Evolutionary conservation across 2,113 vertebrate species (phyloP).

Genomic region (Struthidea cinerea): DNA sequence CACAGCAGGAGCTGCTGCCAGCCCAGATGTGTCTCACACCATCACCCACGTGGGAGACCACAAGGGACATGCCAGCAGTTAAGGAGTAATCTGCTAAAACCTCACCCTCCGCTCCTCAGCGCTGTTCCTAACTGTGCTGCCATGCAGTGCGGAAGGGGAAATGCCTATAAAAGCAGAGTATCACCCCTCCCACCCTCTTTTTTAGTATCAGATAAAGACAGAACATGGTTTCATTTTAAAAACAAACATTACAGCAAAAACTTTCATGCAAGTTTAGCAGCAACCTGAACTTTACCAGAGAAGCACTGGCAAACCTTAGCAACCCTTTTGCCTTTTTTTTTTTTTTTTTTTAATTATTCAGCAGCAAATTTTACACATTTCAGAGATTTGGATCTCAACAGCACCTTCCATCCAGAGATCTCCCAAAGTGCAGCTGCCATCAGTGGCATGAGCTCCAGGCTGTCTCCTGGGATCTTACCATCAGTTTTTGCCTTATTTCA

Average conservation of each 20-base stretch:
- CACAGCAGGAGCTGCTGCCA: background rate
- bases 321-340: background rate
- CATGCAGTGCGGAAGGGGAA: accelerated
- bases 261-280: background rate
- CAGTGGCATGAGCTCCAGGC: background rate
- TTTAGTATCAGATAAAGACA: background rate
- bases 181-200: accelerated
- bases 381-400: background rate
- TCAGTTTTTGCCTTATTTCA: background rate
- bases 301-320: background rate
- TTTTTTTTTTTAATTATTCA: too few relatives aligned
- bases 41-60: accelerated
- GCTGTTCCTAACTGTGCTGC: background rate
- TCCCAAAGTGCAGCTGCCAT: accelerated
- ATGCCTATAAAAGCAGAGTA: background rate
- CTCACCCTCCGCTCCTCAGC: background rate
- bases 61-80: background rate
- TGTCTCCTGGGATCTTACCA: background rate
- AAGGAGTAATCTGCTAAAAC: background rate
- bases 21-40: background rate
- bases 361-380: background rate
- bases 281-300: background rate
- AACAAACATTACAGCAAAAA: background rate
- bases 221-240: background rate
- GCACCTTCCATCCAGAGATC: background rate